Conservation (phyloP, 1,140 invertebrate species). For the Potamilus streckersoni region DNA sequence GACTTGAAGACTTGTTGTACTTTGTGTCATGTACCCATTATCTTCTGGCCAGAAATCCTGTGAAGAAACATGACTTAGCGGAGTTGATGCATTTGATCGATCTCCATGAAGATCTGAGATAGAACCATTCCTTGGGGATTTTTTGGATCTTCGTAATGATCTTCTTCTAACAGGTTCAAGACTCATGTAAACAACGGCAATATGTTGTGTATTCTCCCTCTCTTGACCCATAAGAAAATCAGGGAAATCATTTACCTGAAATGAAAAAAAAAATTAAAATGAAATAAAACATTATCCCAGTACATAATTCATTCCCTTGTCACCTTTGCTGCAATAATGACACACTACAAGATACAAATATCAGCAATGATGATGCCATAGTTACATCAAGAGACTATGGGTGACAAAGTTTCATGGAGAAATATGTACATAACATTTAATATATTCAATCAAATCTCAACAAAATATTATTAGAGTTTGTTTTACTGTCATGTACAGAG, state of each 20-base stretch:
- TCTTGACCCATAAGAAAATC: conserved; percentile 63
- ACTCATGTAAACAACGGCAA: conserved; percentile 56
- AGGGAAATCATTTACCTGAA: conserved; percentile 64
- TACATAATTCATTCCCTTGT: no score
- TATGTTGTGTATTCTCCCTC: conserved; percentile 61
- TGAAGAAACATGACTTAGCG: conserved; percentile 46
- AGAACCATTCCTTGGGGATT: conserved; percentile 44
- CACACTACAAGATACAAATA: no score
- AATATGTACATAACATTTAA: no score
- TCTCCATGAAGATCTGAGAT: conserved; percentile 46
- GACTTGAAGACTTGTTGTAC: conserved; percentile 43
- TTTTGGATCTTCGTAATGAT: conserved; percentile 43
- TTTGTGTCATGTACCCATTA: conserved; percentile 46
- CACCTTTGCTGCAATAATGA: no score
- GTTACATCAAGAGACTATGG: no score
- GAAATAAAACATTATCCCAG: background rate
- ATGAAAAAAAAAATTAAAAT: conserved; percentile 15
- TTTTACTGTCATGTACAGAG: no score
- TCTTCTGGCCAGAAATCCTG: conserved; percentile 48
- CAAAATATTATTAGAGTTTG: no score
- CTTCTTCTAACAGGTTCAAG: conserved; percentile 39
- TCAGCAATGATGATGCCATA: no score
- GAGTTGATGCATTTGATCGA: conserved; percentile 57
- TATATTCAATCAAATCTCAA: no score
- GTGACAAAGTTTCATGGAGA: no score